Percentiles rank a stretch among this genome's conserved stretches.
These are phyloP conservation scores for Eupithecia exiguata DNA, from an alignment of 2,888 invertebrate species.

Conservation along the genomic window DNA sequence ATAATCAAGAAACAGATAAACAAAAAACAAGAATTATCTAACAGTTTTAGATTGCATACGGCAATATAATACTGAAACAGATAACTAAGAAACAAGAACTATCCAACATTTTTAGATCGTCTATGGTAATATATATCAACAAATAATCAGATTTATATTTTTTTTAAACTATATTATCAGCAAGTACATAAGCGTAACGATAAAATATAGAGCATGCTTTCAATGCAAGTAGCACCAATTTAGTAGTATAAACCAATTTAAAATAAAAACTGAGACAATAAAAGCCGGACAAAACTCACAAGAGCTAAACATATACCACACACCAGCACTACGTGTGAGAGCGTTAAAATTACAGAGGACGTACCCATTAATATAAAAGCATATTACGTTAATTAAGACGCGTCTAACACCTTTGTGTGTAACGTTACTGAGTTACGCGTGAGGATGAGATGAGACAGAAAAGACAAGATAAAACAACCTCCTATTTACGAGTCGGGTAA, in stretches of 20 bases:
- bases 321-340: conserved; percentile 20
- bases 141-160: no score
- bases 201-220: not conserved
- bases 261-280: not conserved
- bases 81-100: no score
- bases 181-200: not conserved
- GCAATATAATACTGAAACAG: no score
- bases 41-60: no score
- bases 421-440: conserved; percentile 58
- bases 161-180: no score
- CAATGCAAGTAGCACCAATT: not conserved
- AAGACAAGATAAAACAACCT: conserved; percentile 5
- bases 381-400: conserved; percentile 76
- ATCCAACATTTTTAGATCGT: no score
- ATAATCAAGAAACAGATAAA: no score
- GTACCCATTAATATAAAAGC: conserved; percentile 44
- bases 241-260: no score
- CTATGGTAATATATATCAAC: no score
- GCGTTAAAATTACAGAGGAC: conserved; percentile 43
- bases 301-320: not conserved
- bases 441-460: conserved; percentile 25
- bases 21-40: no score
- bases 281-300: not conserved
- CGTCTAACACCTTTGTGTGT: conserved; percentile 71
- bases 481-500: conserved; percentile 13